Evolutionary conservation across 1,140 invertebrate genomes (phyloP), one percentile per base, ranked within the genome.

Genomic region (Chymomyza costata): DNA sequence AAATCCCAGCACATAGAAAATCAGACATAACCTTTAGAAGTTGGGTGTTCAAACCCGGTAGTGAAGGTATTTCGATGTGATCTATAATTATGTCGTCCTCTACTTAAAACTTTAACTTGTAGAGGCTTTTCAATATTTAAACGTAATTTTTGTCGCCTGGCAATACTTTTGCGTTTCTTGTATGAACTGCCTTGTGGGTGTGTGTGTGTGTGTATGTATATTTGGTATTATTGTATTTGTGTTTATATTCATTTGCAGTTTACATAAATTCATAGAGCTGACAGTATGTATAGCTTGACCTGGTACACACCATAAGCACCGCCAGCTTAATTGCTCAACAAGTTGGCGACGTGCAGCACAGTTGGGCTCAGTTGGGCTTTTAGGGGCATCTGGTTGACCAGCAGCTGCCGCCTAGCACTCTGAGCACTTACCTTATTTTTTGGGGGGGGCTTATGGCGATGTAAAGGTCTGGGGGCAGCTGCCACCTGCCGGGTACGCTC

Each of bases 291-390:
- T 41, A 38, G 19, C 41, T 51, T 35, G 16, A 15, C 25, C 49
- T 19, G 17, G 19, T 18, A 37, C 32, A 30, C 44, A 55, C 43
- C 57, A 46, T 46, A 53, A 62, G 52, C 52, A 52, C 34, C 59
- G 19, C 25, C 43, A 55, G 61, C 70, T 76, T 76, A 76, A 74
- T 76, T 76, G 70, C 70, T 76, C 70, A 76, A 76, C 70, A 76
- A 76, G 70, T 76, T 76, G 70, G 65, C 52, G 46, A 55, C 70
- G 52, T 65, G 70, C 53, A 25, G 69, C 18, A 59, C 14, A 15
- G 19, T 5, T 14, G 28, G n/a, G 3, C 17, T 48, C 58, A 31
- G 18, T 51, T 38, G 21, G 21, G 8, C 8, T 25, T 25, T 25
- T 25, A 25, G 21, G 21, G 21, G 3, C 21, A 25, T 25, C 21